Base-by-base conservation (phyloP, 2,113 vertebrate genomes). In the Galeopterus variegatus region DNA sequence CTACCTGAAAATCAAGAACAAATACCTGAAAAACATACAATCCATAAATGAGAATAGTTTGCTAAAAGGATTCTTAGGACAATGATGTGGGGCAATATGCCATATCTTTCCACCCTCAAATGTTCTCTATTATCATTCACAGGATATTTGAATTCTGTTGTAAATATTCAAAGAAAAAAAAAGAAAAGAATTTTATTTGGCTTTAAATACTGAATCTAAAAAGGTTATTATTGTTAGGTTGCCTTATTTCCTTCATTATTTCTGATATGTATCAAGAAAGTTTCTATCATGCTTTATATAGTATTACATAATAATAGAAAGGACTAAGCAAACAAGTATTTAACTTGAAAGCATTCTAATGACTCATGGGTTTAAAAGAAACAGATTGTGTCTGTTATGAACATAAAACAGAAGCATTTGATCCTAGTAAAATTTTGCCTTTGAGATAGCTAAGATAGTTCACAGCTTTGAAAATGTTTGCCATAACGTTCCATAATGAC, bases 261-360 rank as follows among this genome's bases (percentile, higher is more conserved):
- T 90, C 11, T 90, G 45, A 93, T 36, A 72, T 18, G 90, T 50
- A 19, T 73, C 17, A 91, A 88, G 31, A 92, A 94, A 93, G 45
- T 31, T 28, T 18, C 19, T 88, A 48, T 62, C 75, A 31, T 26
- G 36, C 12, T 72, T 28, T 54, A 54, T 26, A 79, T 33, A 19
- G 26, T 75, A 88, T 88, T 97, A 45, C 31, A 69, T 48, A 87
- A 91, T 60, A 56, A 54, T 13, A 31, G 28, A 82, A 93, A 92
- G 9, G 9, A 10, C 62, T 79, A 87, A 54, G 17, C 54, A 83
- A 84, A 62, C 28, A 73, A 93, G 33, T 58, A 45, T 82, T 86
- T 90, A 4, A 87, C 76, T 80, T 93, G 23, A 88, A 65, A 26
- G 36, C 23, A 90, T 64, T 23, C 19, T 89, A 96, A 81, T 41